These are phyloP conservation scores for Ariolimax columbianus DNA, from an alignment of 2,888 invertebrate species.

Conservation along the genomic window DNA sequence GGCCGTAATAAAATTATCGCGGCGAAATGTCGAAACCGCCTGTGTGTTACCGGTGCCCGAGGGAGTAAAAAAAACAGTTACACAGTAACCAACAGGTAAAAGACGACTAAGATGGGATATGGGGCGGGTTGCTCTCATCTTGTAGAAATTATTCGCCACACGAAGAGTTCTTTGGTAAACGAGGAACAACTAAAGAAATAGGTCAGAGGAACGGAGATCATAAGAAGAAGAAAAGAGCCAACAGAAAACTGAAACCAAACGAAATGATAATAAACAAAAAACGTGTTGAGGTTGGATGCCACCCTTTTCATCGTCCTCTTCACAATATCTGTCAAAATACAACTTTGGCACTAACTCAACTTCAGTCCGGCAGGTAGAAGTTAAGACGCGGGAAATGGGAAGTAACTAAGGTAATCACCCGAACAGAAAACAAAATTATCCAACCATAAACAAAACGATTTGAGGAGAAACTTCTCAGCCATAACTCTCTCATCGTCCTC, in stretches of 20 bases:
- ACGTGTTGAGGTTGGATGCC: background rate
- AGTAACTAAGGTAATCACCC: conserved; percentile 22
- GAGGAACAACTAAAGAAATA: too few relatives aligned
- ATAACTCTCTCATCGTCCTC: background rate
- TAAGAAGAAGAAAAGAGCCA: background rate
- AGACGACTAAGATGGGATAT: too few relatives aligned
- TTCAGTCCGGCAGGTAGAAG: conserved; percentile 21
- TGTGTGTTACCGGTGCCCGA: too few relatives aligned
- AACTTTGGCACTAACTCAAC: background rate
- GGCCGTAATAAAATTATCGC: too few relatives aligned
- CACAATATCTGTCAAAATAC: background rate
- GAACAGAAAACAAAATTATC: conserved; percentile 20
- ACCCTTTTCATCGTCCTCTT: background rate
- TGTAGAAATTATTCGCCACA: too few relatives aligned
- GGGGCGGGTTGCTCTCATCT: too few relatives aligned
- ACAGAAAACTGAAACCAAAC: background rate
- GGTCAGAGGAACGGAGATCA: background rate
- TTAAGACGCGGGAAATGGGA: background rate
- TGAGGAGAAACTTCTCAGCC: background rate
- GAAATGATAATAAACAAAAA: background rate
- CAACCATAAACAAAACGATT: conserved; percentile 28
- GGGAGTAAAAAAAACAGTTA: too few relatives aligned
- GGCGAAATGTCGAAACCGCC: too few relatives aligned
- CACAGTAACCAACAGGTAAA: too few relatives aligned
- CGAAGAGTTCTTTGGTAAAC: too few relatives aligned